Percentiles rank a stretch among this genome's conserved stretches.
These are phyloP conservation scores for Chanos chanos DNA, from an alignment of 2,797 vertebrate genomes.

Conservation along the genomic window DNA sequence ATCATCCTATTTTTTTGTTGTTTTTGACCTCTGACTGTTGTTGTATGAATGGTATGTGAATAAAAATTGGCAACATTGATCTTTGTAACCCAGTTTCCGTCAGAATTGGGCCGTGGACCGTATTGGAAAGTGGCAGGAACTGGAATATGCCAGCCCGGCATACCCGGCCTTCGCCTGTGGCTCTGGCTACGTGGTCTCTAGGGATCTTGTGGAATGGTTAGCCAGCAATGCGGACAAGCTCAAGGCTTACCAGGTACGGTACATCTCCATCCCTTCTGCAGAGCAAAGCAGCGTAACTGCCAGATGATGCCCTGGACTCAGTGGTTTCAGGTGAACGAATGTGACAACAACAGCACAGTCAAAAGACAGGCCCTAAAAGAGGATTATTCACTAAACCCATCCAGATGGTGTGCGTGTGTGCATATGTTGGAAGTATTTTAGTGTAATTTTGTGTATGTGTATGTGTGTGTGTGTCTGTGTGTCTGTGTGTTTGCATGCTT, in stretches of 20 bases:
- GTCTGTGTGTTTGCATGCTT: neutral
- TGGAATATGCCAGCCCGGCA: constrained; percentile 90
- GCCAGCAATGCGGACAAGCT: constrained; percentile 84
- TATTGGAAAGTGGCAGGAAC: constrained; percentile 96
- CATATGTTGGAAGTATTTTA: too few relatives aligned
- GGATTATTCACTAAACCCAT: neutral
- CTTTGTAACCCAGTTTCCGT: constrained; percentile 86
- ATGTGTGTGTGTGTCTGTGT: neutral
- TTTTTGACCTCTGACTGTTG: too few relatives aligned
- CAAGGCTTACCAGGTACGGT: constrained; percentile 90
- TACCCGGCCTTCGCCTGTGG: constrained; percentile 97
- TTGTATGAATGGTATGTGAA: too few relatives aligned
- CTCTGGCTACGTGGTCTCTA: constrained; percentile 90
- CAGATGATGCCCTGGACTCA: neutral
- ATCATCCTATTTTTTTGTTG: too few relatives aligned
- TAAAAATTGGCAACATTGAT: too few relatives aligned
- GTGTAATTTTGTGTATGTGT: neutral
- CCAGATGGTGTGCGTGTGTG: neutral
- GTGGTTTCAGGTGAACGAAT: neutral
- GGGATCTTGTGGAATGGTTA: constrained; percentile 90
- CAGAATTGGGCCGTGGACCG: constrained; percentile 97
- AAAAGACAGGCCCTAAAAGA: neutral
- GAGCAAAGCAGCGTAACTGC: too few relatives aligned
- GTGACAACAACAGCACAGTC: neutral
- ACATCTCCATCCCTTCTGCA: neutral